phyloP scores from a whole-genome alignment of 2,113 vertebrate genomes.

The Gymnocephalus cernua region DNA sequence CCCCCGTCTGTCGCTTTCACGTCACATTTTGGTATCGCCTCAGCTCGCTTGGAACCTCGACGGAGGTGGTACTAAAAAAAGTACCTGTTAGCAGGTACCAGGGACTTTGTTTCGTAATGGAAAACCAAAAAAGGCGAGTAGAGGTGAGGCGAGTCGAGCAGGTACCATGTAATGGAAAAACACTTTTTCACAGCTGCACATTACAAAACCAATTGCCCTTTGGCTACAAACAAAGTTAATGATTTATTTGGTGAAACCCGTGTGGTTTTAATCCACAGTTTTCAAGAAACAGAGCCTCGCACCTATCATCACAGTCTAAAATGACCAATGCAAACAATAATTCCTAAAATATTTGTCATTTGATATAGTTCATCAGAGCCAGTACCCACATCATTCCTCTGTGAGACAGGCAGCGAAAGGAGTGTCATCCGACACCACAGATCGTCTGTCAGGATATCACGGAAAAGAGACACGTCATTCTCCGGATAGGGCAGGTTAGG shows the following conservation, averaged over 20 bases:
- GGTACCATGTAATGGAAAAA: too few species aligned
- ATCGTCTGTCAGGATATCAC: slow-evolving; percentile 80
- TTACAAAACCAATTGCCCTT: neutral
- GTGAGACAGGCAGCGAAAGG: slow-evolving; percentile 75
- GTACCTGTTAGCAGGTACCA: too few species aligned
- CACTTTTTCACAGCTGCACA: neutral
- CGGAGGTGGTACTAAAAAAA: too few species aligned
- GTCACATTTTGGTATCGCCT: too few species aligned
- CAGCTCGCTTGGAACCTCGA: too few species aligned
- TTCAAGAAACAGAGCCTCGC: neutral
- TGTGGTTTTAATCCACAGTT: neutral
- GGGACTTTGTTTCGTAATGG: too few species aligned
- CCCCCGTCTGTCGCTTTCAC: too few species aligned
- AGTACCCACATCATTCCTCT: neutral
- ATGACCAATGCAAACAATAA: neutral
- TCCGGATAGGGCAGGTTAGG: slow-evolving; percentile 60
- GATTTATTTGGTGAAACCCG: neutral
- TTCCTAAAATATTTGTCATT: slow-evolving; percentile 4
- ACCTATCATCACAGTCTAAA: neutral
- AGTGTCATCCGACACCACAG: slow-evolving; percentile 69
- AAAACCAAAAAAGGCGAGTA: too few species aligned
- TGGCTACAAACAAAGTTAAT: neutral
- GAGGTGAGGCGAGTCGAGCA: too few species aligned
- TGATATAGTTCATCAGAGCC: slow-evolving; percentile 4
- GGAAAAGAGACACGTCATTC: slow-evolving; percentile 75